Conservation (phyloP, 2,113 vertebrate species). For the Formicarius rufipectus region DNA sequence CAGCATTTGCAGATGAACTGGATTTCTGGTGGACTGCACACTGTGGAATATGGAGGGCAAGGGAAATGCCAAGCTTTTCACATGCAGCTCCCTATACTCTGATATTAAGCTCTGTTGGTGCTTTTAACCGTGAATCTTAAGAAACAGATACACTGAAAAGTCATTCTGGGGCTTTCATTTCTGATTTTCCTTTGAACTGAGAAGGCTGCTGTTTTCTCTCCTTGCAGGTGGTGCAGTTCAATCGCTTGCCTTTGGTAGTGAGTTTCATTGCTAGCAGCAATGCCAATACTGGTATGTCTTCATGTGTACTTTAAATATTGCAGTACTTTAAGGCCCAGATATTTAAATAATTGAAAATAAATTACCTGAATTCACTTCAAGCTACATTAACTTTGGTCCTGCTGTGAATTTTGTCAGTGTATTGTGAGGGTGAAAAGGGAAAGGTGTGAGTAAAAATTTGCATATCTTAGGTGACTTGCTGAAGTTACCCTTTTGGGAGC, state of each 20-base stretch:
- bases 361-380: background rate
- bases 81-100: accelerated
- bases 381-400: background rate
- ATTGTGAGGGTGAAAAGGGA: background rate
- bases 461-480: background rate
- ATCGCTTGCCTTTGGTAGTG: slow-evolving; percentile 93
- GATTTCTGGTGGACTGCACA: background rate
- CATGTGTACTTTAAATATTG: background rate
- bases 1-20: background rate
- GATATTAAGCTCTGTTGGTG: background rate
- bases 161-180: background rate
- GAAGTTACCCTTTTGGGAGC: background rate
- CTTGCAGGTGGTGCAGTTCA: slow-evolving; percentile 85
- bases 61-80: background rate
- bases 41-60: accelerated
- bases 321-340: background rate
- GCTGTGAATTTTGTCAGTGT: background rate
- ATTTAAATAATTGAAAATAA: background rate
- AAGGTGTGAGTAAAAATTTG: background rate
- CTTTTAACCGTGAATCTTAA: background rate
- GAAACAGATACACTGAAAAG: background rate
- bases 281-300: slow-evolving; percentile 89
- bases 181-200: background rate
- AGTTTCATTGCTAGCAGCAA: slow-evolving; percentile 95
- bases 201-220: background rate